Base-by-base conservation (phyloP, 2,888 invertebrate genomes). In the Drosophila paucipuncta region DNA sequence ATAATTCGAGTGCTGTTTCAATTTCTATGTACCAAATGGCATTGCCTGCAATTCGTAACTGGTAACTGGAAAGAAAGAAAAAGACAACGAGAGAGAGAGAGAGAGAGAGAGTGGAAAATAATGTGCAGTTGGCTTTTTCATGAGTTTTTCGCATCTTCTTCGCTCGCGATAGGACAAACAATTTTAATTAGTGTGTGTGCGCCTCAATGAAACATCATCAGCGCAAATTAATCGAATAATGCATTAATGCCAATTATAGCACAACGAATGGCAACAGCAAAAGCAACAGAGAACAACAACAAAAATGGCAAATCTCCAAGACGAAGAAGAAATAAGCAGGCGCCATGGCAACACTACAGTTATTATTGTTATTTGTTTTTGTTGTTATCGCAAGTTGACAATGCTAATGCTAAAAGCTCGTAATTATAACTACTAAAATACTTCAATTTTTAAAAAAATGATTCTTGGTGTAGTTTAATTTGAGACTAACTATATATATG, bases 211-310 rank as follows among this genome's bases (percentile, higher is more conserved):
- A 70, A 80, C 84, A 70, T 59, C 87, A 89, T 80, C 78, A 80
- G 79, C 68, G 76, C 85, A 80, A 90, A 89, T 85, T 91, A 86
- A 85, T 85, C 87, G 90, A 81, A 91, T 81, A 84, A 71, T 69
- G 82, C 80, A 90, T 90, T 91, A 83, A 85, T 82, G 71, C 83
- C 90, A 87, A 91, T 87, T 87, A 87, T 78, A 80, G 65, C 39
- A 55, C 58, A 72, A 72, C 64, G 67, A 69, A 54, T 59, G 57
- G 61, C 67, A 54, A 39, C 64, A 64, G 31, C 31, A 57, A 59
- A 33, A 13, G 13, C 43, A 16, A 57, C 18, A 13, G 43, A 52
- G 13, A 28, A 58, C 49, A 53, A 43, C 64, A 53, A 60, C 47
- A 47, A 28, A 4, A 9, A 47, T 25, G 25, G 16, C 16, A 47